Percentiles rank a stretch among this genome's conserved stretches.
These are phyloP conservation scores for Ambastaia sidthimunki DNA, from an alignment of 2,797 vertebrate genomes.

Conservation along the genomic window DNA sequence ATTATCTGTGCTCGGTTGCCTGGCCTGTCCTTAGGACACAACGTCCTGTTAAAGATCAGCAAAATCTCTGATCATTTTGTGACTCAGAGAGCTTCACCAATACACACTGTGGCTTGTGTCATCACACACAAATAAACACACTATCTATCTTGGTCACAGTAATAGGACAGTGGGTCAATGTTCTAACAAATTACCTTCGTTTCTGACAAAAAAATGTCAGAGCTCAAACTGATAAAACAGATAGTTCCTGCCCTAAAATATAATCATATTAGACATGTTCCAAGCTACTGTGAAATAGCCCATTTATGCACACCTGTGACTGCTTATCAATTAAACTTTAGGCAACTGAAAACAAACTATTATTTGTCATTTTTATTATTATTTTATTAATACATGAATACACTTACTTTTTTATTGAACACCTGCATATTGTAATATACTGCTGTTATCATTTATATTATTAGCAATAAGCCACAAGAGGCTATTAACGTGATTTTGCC, in stretches of 20 bases:
- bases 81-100: conserved; percentile 15
- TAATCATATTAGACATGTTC: not conserved
- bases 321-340: not conserved
- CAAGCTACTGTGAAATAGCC: not conserved
- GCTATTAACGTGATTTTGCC: not conserved
- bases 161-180: conserved; percentile 19
- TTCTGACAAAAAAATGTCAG: not conserved
- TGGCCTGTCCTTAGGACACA: conserved; percentile 48
- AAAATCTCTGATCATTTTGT: conserved; percentile 37
- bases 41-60: conserved; percentile 36
- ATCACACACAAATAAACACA: conserved; percentile 23
- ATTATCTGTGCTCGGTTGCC: conserved; percentile 53
- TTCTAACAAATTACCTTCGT: conserved; percentile 4
- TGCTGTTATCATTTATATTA: not conserved
- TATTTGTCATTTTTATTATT: too few relatives aligned
- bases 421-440: not conserved
- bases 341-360: too few relatives aligned
- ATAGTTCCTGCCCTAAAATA: not conserved
- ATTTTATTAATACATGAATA: not conserved
- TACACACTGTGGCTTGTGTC: conserved; percentile 18
- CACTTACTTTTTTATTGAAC: not conserved
- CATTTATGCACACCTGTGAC: not conserved
- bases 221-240: not conserved
- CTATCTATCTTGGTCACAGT: not conserved
- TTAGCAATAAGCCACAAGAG: not conserved